Conservation (phyloP, 2,888 invertebrate genomes). For the Drosophila anomalata region DNA sequence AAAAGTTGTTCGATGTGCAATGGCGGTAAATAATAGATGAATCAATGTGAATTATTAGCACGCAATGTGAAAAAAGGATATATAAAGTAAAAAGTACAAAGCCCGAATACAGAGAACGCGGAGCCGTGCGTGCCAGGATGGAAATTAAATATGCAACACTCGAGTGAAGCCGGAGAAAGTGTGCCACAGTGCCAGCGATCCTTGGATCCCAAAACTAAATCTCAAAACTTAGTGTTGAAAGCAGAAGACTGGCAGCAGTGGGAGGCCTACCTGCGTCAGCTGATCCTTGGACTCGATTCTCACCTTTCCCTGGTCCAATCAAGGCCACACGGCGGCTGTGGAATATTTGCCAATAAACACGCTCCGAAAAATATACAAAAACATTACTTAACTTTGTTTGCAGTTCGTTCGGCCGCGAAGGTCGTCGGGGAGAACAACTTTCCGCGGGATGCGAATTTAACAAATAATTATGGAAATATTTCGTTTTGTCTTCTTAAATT, state of each 20-base stretch:
- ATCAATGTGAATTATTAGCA: constrained; percentile 30
- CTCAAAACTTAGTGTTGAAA: constrained; percentile 31
- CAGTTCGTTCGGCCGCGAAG: constrained; percentile 30
- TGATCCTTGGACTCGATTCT: constrained; percentile 19
- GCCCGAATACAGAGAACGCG: background rate
- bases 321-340: constrained; percentile 35
- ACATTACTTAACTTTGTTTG: constrained; percentile 21
- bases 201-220: constrained; percentile 12
- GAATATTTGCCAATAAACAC: constrained; percentile 2
- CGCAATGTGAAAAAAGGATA: constrained; percentile 36
- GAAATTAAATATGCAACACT: constrained; percentile 50
- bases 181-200: constrained; percentile 37
- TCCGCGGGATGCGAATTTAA: constrained; percentile 21
- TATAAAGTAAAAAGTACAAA: background rate
- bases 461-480: constrained; percentile 20
- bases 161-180: constrained; percentile 33
- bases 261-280: constrained; percentile 11
- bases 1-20: constrained; percentile 65
- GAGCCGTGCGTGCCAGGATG: constrained; percentile 30
- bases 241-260: background rate
- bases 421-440: constrained; percentile 14
- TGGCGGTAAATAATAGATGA: constrained; percentile 63
- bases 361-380: background rate
- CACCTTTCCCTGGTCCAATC: constrained; percentile 17
- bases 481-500: constrained; percentile 34